These are phyloP conservation scores for Hylyphantes graminicola DNA, from an alignment of 1,140 invertebrate species.

Conservation along the genomic window DNA sequence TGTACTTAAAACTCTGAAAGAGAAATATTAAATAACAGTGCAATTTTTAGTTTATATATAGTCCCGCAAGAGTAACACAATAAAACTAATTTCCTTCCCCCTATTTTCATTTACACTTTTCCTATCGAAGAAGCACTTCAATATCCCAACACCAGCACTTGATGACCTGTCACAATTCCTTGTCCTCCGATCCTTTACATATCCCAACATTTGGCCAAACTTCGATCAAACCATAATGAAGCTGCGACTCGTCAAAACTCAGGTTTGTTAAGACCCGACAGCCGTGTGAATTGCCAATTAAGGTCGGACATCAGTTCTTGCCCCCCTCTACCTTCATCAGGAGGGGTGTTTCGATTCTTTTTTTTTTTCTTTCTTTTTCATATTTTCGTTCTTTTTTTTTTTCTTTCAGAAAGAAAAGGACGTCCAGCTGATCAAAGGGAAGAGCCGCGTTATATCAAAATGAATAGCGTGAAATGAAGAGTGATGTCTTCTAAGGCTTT, in stretches of 20 bases:
- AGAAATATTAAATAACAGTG: too few relatives aligned
- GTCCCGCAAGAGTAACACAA: too few relatives aligned
- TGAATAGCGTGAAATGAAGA: slow-evolving; percentile 36
- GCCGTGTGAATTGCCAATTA: slow-evolving; percentile 31
- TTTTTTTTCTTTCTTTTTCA: not conserved
- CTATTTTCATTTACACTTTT: not conserved
- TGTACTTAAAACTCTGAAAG: too few relatives aligned
- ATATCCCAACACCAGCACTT: not conserved
- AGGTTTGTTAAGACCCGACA: slow-evolving; percentile 15
- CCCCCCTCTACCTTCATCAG: not conserved
- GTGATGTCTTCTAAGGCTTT: not conserved
- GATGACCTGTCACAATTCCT: not conserved
- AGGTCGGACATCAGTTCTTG: slow-evolving; percentile 7
- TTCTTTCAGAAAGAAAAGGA: not conserved
- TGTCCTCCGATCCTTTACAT: not conserved
- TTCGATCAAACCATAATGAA: slow-evolving; percentile 7
- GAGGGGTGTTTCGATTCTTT: not conserved
- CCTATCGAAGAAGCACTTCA: not conserved
- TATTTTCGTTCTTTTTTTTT: not conserved
- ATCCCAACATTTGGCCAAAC: slow-evolving; percentile 6
- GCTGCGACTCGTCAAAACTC: not conserved
- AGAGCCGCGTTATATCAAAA: slow-evolving; percentile 12
- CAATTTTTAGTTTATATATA: too few relatives aligned
- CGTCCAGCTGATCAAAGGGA: slow-evolving; percentile 25
- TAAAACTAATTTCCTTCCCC: too few relatives aligned